Conservation (phyloP, 53 echinoderm and acorn worm genomes). For the Actinopyga echinites region DNA sequence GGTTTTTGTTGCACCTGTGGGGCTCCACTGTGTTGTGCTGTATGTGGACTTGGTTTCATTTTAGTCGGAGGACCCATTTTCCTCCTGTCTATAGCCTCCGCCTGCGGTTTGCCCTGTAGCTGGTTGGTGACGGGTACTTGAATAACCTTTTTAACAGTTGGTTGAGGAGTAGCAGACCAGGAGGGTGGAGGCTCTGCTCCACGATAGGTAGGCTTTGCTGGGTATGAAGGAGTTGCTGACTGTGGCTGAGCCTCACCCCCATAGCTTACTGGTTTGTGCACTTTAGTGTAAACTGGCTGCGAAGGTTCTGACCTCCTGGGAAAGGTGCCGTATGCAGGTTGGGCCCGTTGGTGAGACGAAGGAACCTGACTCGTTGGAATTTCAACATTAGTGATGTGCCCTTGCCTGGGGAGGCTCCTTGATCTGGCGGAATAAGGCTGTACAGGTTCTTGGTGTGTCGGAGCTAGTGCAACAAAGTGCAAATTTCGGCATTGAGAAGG, state of each 20-base stretch:
- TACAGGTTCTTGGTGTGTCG: background rate
- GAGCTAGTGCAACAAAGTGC: background rate
- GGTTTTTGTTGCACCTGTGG: constrained; percentile 16
- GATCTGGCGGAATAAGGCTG: constrained; percentile 18
- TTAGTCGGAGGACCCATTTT: background rate
- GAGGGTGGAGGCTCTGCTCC: background rate
- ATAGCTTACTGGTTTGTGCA: background rate
- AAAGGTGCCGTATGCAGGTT: constrained; percentile 21
- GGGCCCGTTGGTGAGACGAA: background rate
- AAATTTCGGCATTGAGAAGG: too few species aligned
- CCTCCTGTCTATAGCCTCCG: background rate
- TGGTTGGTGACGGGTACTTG: constrained; percentile 30
- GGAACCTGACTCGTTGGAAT: constrained; percentile 26
- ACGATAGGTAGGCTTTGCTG: background rate
- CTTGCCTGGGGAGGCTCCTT: constrained; percentile 13
- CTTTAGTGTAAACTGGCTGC: background rate
- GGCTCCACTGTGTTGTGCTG: background rate
- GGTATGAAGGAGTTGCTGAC: background rate
- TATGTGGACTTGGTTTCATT: background rate
- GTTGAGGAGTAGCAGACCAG: background rate
- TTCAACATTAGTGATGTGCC: background rate
- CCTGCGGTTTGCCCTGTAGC: constrained; percentile 9
- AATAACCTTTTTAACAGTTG: constrained; percentile 15
- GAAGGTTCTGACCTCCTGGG: constrained; percentile 20
- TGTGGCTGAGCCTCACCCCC: background rate